These are phyloP conservation scores for Todus mexicanus DNA, from an alignment of 2,797 vertebrate genomes.

Conservation along the genomic window DNA sequence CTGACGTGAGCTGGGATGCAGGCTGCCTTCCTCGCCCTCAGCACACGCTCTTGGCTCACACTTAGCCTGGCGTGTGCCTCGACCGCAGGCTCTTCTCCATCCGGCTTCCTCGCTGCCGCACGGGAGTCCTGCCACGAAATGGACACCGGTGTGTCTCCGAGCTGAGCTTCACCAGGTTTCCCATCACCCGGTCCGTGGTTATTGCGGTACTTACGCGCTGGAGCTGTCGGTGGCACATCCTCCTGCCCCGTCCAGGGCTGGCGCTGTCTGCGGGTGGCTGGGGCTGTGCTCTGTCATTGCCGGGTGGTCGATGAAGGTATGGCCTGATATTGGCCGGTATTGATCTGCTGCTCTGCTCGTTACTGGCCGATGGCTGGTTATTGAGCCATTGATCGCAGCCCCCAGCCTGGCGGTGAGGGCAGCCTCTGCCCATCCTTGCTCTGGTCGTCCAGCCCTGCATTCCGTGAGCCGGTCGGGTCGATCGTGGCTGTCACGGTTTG, in stretches of 20 bases:
- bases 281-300: neutral
- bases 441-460: rapidly evolving
- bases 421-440: neutral
- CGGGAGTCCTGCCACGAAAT: neutral
- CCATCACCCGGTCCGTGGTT: too few relatives aligned
- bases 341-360: neutral
- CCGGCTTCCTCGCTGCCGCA: rapidly evolving
- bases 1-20: neutral
- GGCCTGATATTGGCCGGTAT: rapidly evolving
- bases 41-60: neutral
- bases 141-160: too few relatives aligned
- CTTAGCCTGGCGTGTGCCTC: neutral
- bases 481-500: too few relatives aligned
- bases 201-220: rapidly evolving
- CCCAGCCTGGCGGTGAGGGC: neutral
- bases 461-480: rapidly evolving
- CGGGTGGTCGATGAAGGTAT: neutral
- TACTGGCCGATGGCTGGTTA: neutral
- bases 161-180: neutral
- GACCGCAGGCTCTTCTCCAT: neutral
- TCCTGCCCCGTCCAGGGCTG: neutral
- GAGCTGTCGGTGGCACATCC: neutral
- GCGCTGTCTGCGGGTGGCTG: neutral
- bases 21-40: neutral
- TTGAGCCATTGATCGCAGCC: neutral